Evolutionary conservation across 2,113 vertebrate species (phyloP).

Genomic region (Budorcas taxicolor): DNA sequence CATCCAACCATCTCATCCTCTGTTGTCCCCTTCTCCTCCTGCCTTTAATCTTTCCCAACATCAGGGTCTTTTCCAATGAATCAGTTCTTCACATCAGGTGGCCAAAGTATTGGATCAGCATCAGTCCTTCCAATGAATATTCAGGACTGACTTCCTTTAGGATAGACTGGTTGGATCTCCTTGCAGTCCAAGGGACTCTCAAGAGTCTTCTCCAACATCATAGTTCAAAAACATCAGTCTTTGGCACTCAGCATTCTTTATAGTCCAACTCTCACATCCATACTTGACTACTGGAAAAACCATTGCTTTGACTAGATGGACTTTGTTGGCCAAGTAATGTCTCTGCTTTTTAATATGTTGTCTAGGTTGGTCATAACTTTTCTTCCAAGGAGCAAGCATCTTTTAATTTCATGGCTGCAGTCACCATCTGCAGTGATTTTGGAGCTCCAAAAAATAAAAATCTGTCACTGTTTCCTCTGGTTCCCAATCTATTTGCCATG

Average conservation of each 20-base stretch:
- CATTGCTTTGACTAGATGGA: neutral
- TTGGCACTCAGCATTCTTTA: rapidly evolving
- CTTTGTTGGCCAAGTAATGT: neutral
- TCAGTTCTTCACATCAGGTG: neutral
- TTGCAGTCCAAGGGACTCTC: neutral
- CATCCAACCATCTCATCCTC: neutral
- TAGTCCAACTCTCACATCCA: neutral
- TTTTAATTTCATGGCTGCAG: neutral
- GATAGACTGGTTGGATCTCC: neutral
- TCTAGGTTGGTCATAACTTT: neutral
- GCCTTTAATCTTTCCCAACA: neutral
- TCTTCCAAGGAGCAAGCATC: neutral
- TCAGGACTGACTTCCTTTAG: neutral
- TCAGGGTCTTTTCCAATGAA: neutral
- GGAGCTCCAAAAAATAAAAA: neutral
- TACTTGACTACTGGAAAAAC: neutral
- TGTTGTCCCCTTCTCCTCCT: neutral
- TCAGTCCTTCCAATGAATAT: neutral
- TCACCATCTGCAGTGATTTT: neutral
- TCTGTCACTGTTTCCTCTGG: neutral
- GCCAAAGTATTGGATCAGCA: neutral
- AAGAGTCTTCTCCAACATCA: neutral
- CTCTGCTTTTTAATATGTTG: neutral
- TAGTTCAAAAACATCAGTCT: neutral
- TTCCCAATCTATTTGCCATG: neutral